These are phyloP conservation scores for Cervus canadensis DNA, from an alignment of 2,113 vertebrate genomes.

Conservation along the genomic window DNA sequence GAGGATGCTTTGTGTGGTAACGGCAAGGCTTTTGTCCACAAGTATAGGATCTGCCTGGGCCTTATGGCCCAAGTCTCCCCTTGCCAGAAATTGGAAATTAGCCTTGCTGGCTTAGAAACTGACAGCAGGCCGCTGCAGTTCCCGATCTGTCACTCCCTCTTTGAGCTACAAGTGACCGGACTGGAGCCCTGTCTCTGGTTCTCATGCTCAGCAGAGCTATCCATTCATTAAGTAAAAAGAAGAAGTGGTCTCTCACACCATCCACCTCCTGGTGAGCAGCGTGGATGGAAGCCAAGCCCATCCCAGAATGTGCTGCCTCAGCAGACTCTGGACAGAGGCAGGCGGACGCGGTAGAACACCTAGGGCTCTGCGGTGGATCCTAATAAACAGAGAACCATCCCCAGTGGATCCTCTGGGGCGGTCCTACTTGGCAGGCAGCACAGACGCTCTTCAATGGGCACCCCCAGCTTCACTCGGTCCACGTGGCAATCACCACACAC, in stretches of 20 bases:
- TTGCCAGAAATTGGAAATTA: not conserved
- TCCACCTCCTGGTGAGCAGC: not conserved
- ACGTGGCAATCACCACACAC: not conserved
- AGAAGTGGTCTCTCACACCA: accelerated
- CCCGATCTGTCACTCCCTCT: not conserved
- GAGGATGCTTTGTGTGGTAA: not conserved
- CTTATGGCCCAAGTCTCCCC: not conserved
- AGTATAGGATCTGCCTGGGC: not conserved
- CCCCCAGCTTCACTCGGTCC: accelerated
- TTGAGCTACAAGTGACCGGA: not conserved
- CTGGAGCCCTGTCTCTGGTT: not conserved
- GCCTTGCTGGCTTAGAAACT: constrained; percentile 3
- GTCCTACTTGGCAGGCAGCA: not conserved
- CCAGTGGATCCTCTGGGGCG: not conserved
- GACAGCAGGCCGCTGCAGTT: not conserved
- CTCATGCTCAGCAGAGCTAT: not conserved
- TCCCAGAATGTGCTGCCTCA: not conserved
- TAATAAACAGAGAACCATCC: not conserved
- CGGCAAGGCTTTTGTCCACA: not conserved
- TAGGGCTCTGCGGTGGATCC: not conserved
- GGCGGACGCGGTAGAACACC: not conserved
- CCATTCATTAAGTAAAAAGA: not conserved
- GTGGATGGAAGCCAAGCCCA: not conserved
- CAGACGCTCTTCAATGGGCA: accelerated
- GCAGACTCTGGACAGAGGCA: not conserved